These are phyloP conservation scores for Epinephelus moara DNA, from an alignment of 2,113 vertebrate genomes.

Conservation along the genomic window DNA sequence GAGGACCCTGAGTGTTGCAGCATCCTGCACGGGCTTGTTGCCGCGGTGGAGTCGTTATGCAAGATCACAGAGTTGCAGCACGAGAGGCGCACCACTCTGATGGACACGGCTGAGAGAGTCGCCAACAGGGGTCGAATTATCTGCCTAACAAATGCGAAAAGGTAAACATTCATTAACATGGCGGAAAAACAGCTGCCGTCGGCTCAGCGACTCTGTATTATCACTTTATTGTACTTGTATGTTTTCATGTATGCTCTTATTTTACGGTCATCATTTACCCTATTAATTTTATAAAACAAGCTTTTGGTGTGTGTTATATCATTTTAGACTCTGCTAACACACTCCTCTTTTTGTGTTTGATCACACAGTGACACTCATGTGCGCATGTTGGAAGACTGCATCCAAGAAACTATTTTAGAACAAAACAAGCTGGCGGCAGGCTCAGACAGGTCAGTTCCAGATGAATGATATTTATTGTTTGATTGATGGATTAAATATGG, in stretches of 20 bases:
- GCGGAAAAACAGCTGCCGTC: not conserved
- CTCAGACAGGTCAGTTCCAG: slow-evolving; percentile 93
- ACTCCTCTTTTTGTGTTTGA: slow-evolving; percentile 21
- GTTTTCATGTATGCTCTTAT: not conserved
- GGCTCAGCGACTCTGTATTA: not conserved
- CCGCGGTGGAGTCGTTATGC: slow-evolving; percentile 94
- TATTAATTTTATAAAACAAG: not conserved
- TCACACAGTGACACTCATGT: slow-evolving; percentile 94
- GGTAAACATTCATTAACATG: slow-evolving; percentile 78
- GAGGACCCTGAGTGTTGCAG: slow-evolving; percentile 98
- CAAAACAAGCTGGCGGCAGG: slow-evolving; percentile 97
- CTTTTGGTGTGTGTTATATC: not conserved
- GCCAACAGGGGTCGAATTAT: slow-evolving; percentile 96
- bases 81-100: slow-evolving; percentile 89
- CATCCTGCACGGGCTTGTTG: slow-evolving; percentile 95
- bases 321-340: not conserved
- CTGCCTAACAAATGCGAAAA: slow-evolving; percentile 97
- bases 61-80: slow-evolving; percentile 97
- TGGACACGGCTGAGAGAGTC: slow-evolving; percentile 95
- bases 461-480: not conserved
- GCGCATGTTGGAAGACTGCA: slow-evolving; percentile 97
- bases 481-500: not conserved
- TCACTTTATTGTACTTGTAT: not conserved
- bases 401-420: slow-evolving; percentile 96
- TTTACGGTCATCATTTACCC: not conserved